Evolutionary conservation across 2,888 invertebrate genomes (phyloP), one percentile per base, ranked within the genome.

Genomic region (Lasioglossum malachurum): DNA sequence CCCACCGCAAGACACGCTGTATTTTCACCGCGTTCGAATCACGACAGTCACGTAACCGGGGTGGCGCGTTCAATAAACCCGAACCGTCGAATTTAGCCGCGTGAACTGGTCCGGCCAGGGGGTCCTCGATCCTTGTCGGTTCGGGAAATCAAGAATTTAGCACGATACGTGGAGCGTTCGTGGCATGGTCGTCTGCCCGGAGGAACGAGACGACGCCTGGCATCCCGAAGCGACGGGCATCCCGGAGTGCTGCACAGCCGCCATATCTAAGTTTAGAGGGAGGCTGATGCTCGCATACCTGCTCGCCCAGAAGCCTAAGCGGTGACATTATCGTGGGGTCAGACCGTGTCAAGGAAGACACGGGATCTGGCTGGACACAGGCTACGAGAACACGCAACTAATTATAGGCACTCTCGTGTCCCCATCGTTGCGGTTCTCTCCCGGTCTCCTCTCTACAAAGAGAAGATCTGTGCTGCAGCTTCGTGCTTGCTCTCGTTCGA

Each of bases 321-420:
- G 91, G 90, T 94, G 94, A 94, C 94, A 94, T 94, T 94, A 94
- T 93, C 93, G 92, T 84, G 92, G 92, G 93, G 94, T 94, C 94
- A 93, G 89, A 91, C 87, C 93, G 90, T 93, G 93, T 94, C 93
- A 92, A 87, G 80, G 78, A 81, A 83, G 87, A 83, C 83, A 78
- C 86, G 78, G 74, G 84, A 87, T 89, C 84, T 87, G 82, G 84
- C 82, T 86, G 87, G 90, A 89, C 86, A 86, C 81, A 76, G 78
- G 80, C 82, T 84, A 78, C 78, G 71, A 38, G 84, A 57, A 73
- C 80, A 78, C 73, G 72, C 46, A 69, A 80, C 79, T 90, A 89
- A 89, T 84, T 88, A 89, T 89, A 89, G 88, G 81, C 79, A 41
- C 57, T 60, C n/a, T 53, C 46, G 38, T 35, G 49, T 49, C 38